Evolutionary conservation across 2,113 vertebrate species (phyloP), one percentile per base, ranked within the genome.

Genomic region (Phylloscopus trochiloides): DNA sequence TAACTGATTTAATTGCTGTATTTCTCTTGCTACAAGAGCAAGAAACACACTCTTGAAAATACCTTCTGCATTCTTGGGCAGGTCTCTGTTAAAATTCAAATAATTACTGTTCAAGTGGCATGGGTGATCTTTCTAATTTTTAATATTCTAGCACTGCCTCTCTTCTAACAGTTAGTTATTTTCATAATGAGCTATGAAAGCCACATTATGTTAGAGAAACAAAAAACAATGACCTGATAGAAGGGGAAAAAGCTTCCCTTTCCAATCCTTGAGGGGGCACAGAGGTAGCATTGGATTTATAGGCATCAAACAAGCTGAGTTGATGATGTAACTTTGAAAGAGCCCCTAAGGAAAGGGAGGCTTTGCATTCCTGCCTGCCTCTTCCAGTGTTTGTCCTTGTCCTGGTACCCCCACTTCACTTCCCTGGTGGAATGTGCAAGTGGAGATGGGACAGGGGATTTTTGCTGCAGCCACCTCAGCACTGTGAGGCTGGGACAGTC

Each of bases 351-450:
- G 13, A 68, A 19, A 61, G 36, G 32, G 51, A 42, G 10, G 7
- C 12, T 71, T 47, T 52, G n/a, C 19, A 3, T 63, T 81, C 68
- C 68, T 72, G 58, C 52, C 62, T 17, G 10, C 62, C 16, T 18
- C 17, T 25, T 43, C 1, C 1, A 4, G 42, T 4, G n/a, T 54
- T 34, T 50, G 45, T 20, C 43, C 26, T 2, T 9, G 29, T 10
- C 40, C 67, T 61, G 57, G 28, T 31, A 16, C 20, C 40, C 51
- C 62, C 22, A 3, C 57, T 74, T 50, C 19, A 3, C 7, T 86
- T 58, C 13, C 8, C 6, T 25, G 5, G 0, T 14, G 45, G 26
- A 21, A 45, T 29, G 45, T 34, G 12, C 18, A 5, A 17, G 38
- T 14, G 58, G 47, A 19, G 45, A 3, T 5, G 17, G 70, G 40